Conservation (phyloP, 2,888 invertebrate species). For the Xanthorhoe spadicearia region DNA sequence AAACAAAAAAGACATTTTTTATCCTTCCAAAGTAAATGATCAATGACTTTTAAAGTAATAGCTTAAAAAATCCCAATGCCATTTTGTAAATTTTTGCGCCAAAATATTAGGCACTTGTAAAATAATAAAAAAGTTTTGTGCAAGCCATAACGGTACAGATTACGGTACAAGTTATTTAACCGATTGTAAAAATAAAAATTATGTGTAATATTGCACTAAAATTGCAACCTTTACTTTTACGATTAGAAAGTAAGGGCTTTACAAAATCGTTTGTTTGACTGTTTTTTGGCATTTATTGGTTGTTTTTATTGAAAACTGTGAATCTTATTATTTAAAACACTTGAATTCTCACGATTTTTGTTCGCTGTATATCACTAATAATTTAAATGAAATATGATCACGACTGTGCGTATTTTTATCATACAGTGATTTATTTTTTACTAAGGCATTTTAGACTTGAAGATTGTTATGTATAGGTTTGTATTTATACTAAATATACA, state of each 20-base stretch:
- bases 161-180: constrained; percentile 34
- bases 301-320: constrained; percentile 14
- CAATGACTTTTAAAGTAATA: background rate
- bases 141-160: constrained; percentile 30
- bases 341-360: background rate
- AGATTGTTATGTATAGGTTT: no score
- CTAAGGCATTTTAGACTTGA: no score
- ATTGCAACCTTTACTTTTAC: constrained; percentile 56
- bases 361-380: background rate
- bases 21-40: no score
- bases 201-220: constrained; percentile 46
- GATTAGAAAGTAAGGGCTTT: constrained; percentile 58
- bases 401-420: no score
- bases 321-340: background rate
- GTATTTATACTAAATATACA: no score
- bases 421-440: no score
- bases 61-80: constrained; percentile 12
- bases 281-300: constrained; percentile 5
- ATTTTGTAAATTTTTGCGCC: constrained; percentile 2
- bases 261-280: constrained; percentile 2
- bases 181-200: constrained; percentile 33
- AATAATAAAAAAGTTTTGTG: constrained; percentile 36
- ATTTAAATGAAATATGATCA: no score
- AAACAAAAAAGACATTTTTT: no score
- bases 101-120: constrained; percentile 25